These are phyloP conservation scores for Lycaon pictus DNA, from an alignment of 2,113 vertebrate genomes.

Conservation along the genomic window DNA sequence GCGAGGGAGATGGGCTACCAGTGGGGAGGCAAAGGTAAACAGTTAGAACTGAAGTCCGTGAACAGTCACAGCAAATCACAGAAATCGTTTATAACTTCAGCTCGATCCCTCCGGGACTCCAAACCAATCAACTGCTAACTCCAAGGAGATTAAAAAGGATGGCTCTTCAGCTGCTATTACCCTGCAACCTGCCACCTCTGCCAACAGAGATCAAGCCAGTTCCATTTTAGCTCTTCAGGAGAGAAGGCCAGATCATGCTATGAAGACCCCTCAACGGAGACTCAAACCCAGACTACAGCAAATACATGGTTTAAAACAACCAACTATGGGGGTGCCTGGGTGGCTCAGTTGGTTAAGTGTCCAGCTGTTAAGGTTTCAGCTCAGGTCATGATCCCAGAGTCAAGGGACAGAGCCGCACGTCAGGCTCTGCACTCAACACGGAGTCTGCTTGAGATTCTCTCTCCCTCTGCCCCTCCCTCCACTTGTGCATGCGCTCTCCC, in stretches of 20 bases:
- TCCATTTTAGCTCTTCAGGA: not conserved
- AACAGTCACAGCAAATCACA: not conserved
- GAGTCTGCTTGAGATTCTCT: not conserved
- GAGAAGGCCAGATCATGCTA: not conserved
- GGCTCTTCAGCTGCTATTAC: too few species aligned
- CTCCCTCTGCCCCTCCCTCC: not conserved
- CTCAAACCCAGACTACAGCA: not conserved
- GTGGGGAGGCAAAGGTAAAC: not conserved
- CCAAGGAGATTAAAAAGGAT: not conserved
- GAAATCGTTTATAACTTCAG: not conserved
- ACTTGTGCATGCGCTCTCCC: not conserved
- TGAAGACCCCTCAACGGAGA: not conserved
- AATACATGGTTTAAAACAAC: not conserved
- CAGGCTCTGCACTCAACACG: not conserved
- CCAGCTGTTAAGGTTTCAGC: not conserved
- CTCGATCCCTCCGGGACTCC: not conserved
- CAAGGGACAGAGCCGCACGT: not conserved
- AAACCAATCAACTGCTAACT: not conserved
- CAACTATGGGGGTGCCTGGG: not conserved
- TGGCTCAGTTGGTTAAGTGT: not conserved
- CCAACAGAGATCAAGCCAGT: not conserved
- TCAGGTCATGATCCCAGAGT: not conserved
- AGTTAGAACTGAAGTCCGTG: not conserved
- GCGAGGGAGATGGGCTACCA: slow-evolving; percentile 91
- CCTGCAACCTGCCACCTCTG: not conserved